Percentiles rank a stretch among this genome's conserved stretches.
These are phyloP conservation scores for Leptopterna dolabrata DNA, from an alignment of 2,888 invertebrate genomes.

Conservation along the genomic window DNA sequence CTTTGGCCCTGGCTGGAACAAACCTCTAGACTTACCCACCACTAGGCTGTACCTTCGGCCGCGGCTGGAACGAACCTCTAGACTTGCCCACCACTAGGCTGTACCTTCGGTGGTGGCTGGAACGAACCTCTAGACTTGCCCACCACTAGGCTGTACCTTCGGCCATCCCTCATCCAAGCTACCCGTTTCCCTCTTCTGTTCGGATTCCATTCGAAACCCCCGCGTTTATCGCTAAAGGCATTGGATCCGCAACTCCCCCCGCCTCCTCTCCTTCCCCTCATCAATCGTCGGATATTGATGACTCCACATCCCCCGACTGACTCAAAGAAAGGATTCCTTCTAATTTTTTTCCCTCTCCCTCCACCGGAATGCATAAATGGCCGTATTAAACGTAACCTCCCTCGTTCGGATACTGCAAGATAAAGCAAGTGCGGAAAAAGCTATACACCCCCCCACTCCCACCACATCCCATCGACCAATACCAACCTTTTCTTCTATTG, in stretches of 20 bases:
- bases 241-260: not conserved
- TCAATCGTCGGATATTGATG: slow-evolving; percentile 23
- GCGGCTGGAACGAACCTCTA: too few relatives aligned
- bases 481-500: slow-evolving; percentile 29
- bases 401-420: not conserved
- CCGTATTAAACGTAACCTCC: not conserved
- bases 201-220: not conserved
- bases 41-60: too few relatives aligned
- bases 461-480: too few relatives aligned
- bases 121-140: too few relatives aligned
- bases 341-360: slow-evolving; percentile 52
- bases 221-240: not conserved
- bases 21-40: too few relatives aligned
- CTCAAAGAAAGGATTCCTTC: slow-evolving; percentile 6
- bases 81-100: too few relatives aligned
- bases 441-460: not conserved
- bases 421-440: not conserved
- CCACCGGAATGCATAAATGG: slow-evolving; percentile 33
- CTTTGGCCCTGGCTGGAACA: too few relatives aligned
- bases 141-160: too few relatives aligned
- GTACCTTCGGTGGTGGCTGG: too few relatives aligned
- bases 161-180: too few relatives aligned
- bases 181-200: too few relatives aligned
- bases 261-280: not conserved
- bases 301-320: slow-evolving; percentile 24